Evolutionary conservation across 2,113 vertebrate genomes (phyloP), one percentile per base, ranked within the genome.

Genomic region (Regulus satrapa): DNA sequence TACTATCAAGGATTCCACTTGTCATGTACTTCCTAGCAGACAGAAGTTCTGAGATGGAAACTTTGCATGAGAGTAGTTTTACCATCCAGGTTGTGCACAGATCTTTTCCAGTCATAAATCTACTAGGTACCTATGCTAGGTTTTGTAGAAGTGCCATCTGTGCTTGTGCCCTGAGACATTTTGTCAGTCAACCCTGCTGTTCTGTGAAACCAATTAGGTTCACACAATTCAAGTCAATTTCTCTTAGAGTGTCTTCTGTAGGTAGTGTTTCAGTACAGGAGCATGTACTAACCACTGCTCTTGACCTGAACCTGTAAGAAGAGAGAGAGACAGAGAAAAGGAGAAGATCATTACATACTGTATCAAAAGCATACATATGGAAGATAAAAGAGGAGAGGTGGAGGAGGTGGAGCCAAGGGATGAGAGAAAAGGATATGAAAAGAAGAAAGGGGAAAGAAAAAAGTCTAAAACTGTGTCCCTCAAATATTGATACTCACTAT

Each of bases 161-260:
- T 95, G 88, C 85, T 94, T 40, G 58, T 87, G 43, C 83, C 74
- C 54, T 69, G 77, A 94, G 85, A 89, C 54, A 3, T 85, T 96
- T 88, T 94, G 79, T 91, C 82, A 95, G 89, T 97, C 85, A 93
- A 58, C 46, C 76, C 82, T 72, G 67, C 92, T 96, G 85, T 92
- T 94, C 75, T 56, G 66, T 91, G 93, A 94, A 94, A 93, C 93
- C 91, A 94, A 95, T 95, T 96, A 96, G 68, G 61, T 95, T 94
- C 36, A 46, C 56, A 88, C 41, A 85, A 46, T 93, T 95, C 72
- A 45, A 96, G 88, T 89, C 56, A 71, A 56, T 94, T 95, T 91
- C 51, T 77, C 64, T 74, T 94, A 15, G 51, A 72, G 88, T 91
- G 19, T 85, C 74, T 93, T 90, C 85, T 79, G 62, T 95, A 86